These are phyloP conservation scores for Oxyruncus cristatus DNA, from an alignment of 2,113 vertebrate genomes.

Conservation along the genomic window DNA sequence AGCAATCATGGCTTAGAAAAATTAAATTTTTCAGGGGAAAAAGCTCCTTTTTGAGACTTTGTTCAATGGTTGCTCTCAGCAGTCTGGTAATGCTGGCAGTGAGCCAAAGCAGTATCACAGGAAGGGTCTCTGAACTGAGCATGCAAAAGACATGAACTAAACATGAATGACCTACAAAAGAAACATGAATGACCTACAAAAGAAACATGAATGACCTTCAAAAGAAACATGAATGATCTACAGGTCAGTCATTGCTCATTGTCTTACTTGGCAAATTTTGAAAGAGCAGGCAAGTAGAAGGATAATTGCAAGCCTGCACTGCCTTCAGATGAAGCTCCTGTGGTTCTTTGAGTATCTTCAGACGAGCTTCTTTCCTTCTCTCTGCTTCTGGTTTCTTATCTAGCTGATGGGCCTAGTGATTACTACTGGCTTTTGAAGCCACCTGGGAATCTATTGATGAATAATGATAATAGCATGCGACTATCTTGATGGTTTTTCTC, in stretches of 20 bases:
- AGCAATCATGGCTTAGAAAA: not conserved
- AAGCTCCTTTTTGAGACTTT: not conserved
- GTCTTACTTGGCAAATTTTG: not conserved
- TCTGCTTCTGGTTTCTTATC: not conserved
- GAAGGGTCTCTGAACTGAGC: not conserved
- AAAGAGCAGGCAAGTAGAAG: not conserved
- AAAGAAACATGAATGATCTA: not conserved
- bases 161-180: not conserved
- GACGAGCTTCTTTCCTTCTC: not conserved
- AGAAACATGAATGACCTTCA: not conserved
- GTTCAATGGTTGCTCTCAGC: not conserved
- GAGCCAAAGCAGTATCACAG: not conserved
- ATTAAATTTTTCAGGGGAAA: not conserved
- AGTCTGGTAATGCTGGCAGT: not conserved
- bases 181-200: not conserved
- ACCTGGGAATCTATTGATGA: conserved; percentile 2
- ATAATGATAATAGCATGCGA: not conserved
- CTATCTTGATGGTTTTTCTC: not conserved
- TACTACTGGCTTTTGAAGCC: not conserved
- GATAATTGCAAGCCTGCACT: not conserved
- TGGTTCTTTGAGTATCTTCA: not conserved
- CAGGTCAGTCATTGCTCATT: not conserved
- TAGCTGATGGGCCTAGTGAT: not conserved
- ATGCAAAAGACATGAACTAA: not conserved
- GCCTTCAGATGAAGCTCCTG: not conserved